Base-by-base conservation (phyloP, 2,888 invertebrate species). In the Bombyx huttoni region DNA sequence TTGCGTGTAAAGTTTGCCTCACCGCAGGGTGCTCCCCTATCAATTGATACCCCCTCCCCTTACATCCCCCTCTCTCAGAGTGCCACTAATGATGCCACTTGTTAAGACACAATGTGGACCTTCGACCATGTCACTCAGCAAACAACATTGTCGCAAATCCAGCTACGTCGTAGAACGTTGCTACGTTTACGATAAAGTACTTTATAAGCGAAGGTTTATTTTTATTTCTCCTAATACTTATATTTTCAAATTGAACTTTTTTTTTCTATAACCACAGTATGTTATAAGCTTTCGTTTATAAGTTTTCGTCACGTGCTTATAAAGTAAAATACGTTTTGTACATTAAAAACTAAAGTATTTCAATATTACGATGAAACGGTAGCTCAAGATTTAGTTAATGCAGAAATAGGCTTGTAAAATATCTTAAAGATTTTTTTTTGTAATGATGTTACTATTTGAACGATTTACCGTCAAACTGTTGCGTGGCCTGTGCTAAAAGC, bases 51-150 rank as follows among this genome's bases (percentile, higher is more conserved):
- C 62, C 62, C 63, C 64, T 62, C 61, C 57, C 52, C 55, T 49
- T 53, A 59, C 54, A 55, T 51, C 56, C 52, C 60, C 58, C 54
- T 64, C 67, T 69, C 68, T 61, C 64, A 60, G 64, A 65, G 71
- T 68, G 67, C 70, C 73, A 75, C 84, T 87, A 87, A 88, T 85
- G 85, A 87, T 81, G 73, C 82, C 87, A 86, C 85, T 88, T 87
- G 87, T 87, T 86, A 83, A 75, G 82, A 81, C 84, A 86, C 83
- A 78, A 68, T 69, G 70, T 74, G 84, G 84, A 82, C 87, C 81
- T 83, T 82, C 75, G 76, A 58, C 78, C 77, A 78, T 82, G 85
- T 81, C 80, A 81, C 74, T 73, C 71, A 73, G 76, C 82, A 86
- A 87, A 87, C 87, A 86, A 85, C 86, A 83, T 81, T 75, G 68